A percentile compares a stretch with the other conserved stretches of the same genome.
phyloP scores from a whole-genome alignment of 1,140 invertebrate species.

The Adoxophyes honmai region DNA sequence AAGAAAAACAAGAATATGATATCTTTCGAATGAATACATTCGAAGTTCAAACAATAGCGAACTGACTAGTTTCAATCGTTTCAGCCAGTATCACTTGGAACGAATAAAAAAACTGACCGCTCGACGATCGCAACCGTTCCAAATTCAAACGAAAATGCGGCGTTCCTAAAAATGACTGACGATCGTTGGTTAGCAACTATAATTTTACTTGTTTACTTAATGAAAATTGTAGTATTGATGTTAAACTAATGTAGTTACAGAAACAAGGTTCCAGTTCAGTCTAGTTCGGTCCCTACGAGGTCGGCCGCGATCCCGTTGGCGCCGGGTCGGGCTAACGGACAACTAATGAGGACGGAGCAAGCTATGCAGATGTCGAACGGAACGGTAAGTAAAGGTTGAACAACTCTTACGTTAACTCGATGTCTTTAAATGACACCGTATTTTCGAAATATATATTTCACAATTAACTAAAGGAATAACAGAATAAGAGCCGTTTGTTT shows the following conservation, averaged over 20 bases:
- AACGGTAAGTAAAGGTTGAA: constrained; percentile 24
- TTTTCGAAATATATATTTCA: too few species aligned
- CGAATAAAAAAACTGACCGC: too few species aligned
- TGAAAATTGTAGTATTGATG: too few species aligned
- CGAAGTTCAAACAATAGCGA: neutral
- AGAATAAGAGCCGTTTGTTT: too few species aligned
- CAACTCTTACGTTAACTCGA: neutral
- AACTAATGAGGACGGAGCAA: constrained; percentile 60
- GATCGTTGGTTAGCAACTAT: too few species aligned
- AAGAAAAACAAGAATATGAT: neutral
- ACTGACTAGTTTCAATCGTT: neutral
- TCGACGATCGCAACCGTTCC: too few species aligned
- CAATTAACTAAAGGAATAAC: too few species aligned
- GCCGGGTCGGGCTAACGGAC: constrained; percentile 59
- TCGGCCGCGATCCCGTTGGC: constrained; percentile 56
- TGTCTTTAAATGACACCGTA: too few species aligned
- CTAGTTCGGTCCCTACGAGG: constrained; percentile 27
- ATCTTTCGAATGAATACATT: constrained; percentile 5
- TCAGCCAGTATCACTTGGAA: too few species aligned
- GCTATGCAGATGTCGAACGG: constrained; percentile 63
- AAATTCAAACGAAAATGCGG: too few species aligned
- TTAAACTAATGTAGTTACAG: neutral
- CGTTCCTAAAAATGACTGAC: too few species aligned
- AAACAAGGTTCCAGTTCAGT: neutral
- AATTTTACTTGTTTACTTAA: too few species aligned